phyloP scores from a whole-genome alignment of 2,113 vertebrate species.

The Planiliza haematocheilus region DNA sequence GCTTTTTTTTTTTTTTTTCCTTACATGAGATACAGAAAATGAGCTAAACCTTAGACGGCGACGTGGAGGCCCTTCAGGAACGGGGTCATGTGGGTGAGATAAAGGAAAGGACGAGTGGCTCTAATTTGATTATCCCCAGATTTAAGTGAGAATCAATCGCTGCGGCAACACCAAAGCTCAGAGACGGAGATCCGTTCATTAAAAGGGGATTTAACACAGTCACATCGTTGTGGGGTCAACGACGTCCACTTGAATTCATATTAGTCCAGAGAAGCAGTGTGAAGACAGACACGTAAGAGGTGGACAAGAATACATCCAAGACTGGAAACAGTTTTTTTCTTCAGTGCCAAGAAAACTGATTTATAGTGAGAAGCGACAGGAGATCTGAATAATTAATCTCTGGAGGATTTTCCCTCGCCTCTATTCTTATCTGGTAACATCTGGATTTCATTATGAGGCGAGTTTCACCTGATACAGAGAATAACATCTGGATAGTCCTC shows the following conservation, averaged over 20 bases:
- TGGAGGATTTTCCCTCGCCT: too few species aligned
- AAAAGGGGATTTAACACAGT: conserved; percentile 24
- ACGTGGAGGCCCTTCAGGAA: too few species aligned
- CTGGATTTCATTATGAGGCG: too few species aligned
- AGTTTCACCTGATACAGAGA: too few species aligned
- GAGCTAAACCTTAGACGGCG: too few species aligned
- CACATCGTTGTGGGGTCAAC: conserved; percentile 3
- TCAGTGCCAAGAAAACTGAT: conserved; percentile 6
- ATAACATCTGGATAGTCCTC: too few species aligned
- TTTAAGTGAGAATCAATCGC: conserved; percentile 2
- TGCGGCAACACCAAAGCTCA: too few species aligned
- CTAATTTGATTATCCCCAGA: background rate
- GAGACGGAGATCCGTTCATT: conserved; percentile 10
- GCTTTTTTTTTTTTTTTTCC: too few species aligned
- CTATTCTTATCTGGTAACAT: too few species aligned
- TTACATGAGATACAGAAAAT: too few species aligned
- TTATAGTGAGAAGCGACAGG: too few species aligned
- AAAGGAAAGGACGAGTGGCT: background rate
- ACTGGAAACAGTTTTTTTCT: background rate
- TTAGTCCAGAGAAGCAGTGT: background rate
- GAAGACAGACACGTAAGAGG: background rate
- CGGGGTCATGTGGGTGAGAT: background rate
- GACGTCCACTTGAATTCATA: conserved; percentile 15
- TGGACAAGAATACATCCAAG: background rate
- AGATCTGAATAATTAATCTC: too few species aligned